Evolutionary conservation across 2,888 invertebrate species (phyloP).

Genomic region (Beris morrisii): DNA sequence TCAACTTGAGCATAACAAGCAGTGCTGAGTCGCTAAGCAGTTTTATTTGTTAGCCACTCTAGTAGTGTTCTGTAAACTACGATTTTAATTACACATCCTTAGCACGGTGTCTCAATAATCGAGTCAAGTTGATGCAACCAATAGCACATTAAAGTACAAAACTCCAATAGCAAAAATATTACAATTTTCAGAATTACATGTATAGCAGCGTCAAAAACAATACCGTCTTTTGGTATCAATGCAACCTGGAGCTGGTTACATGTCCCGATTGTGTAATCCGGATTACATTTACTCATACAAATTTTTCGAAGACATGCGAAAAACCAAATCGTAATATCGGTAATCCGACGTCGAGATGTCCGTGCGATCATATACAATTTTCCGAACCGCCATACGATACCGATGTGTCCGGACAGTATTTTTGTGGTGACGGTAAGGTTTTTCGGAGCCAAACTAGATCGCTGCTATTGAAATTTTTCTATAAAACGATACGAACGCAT

Average conservation of each 20-base stretch:
- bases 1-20: too few relatives aligned
- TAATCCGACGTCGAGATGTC: slow-evolving; percentile 50
- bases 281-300: slow-evolving; percentile 52
- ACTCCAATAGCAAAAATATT: too few relatives aligned
- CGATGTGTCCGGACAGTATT: slow-evolving; percentile 61
- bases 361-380: slow-evolving; percentile 67
- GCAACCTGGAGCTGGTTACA: slow-evolving; percentile 68
- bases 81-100: too few relatives aligned
- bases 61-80: too few relatives aligned
- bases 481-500: slow-evolving; percentile 61
- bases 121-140: too few relatives aligned
- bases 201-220: slow-evolving; percentile 18
- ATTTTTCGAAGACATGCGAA: slow-evolving; percentile 53
- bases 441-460: slow-evolving; percentile 66
- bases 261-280: slow-evolving; percentile 68
- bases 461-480: slow-evolving; percentile 62
- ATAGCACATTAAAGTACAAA: too few relatives aligned
- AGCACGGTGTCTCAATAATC: too few relatives aligned
- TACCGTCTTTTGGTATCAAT: slow-evolving; percentile 55
- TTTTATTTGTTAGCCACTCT: too few relatives aligned
- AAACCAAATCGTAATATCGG: slow-evolving; percentile 44
- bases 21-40: too few relatives aligned
- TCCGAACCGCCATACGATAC: slow-evolving; percentile 67
- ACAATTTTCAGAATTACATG: slow-evolving; percentile 20
- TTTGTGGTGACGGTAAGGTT: slow-evolving; percentile 60